Conservation (phyloP, 2,113 vertebrate genomes). For the Nettapus auritus region DNA sequence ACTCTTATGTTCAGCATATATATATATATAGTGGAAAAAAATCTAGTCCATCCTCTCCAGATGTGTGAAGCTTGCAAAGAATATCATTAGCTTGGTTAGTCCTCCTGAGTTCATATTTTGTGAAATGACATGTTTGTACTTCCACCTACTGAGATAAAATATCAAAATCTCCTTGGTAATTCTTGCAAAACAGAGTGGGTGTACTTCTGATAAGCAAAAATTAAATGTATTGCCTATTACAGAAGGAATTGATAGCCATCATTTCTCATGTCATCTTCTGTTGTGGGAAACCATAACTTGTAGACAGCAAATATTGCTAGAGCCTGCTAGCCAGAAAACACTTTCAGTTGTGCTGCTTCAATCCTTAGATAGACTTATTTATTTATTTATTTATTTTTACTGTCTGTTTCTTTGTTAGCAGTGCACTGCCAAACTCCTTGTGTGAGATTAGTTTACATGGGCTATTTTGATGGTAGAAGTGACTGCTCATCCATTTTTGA, state of each 20-base stretch:
- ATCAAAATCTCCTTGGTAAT: background rate
- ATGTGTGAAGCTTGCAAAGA: background rate
- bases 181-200: background rate
- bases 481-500: background rate
- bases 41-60: accelerated
- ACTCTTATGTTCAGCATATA: background rate
- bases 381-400: too few species aligned
- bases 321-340: background rate
- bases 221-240: background rate
- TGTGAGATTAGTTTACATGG: background rate
- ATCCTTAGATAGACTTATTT: background rate
- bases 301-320: background rate
- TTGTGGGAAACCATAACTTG: background rate
- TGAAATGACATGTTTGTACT: background rate
- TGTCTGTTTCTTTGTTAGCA: background rate
- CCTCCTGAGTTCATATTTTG: background rate
- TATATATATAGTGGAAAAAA: background rate
- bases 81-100: background rate
- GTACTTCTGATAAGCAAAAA: background rate
- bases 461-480: background rate
- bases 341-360: background rate
- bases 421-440: background rate
- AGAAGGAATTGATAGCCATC: background rate
- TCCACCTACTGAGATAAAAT: background rate
- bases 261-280: background rate